A percentile compares a stretch with the other conserved stretches of the same genome.
Conservation (phyloP, 2,797 vertebrate species). For the Emydoidea blandingii region DNA sequence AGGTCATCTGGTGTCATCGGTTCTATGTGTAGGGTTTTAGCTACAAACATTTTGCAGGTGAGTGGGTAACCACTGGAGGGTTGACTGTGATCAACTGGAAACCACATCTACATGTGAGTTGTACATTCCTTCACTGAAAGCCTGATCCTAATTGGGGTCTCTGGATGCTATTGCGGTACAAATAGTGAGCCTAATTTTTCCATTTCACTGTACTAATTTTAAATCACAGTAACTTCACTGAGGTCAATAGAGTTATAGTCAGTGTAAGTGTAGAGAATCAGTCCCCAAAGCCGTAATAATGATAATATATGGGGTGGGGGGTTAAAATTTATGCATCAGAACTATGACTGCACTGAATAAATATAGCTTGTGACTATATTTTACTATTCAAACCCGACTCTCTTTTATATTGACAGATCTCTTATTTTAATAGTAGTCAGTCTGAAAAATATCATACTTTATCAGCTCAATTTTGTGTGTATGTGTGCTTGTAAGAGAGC, state of each 20-base stretch:
- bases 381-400: not conserved
- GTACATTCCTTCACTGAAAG: not conserved
- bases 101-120: not conserved
- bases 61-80: not conserved
- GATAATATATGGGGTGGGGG: not conserved
- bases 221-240: not conserved
- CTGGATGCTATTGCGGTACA: not conserved
- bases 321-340: conserved; percentile 37
- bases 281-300: not conserved
- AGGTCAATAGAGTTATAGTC: not conserved
- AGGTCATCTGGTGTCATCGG: not conserved
- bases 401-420: conserved; percentile 8
- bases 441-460: not conserved
- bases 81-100: not conserved
- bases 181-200: not conserved
- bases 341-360: not conserved
- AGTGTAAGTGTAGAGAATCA: not conserved
- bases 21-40: not conserved
- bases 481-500: conserved; percentile 11
- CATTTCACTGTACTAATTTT: not conserved
- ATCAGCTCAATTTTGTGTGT: not conserved
- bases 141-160: not conserved
- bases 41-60: not conserved
- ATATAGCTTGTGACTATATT: not conserved
- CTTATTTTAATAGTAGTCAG: not conserved